Percentiles rank a stretch among this genome's conserved stretches.
Evolutionary conservation across 2,888 invertebrate species (phyloP).

Genomic region (Amphipoea lucens): DNA sequence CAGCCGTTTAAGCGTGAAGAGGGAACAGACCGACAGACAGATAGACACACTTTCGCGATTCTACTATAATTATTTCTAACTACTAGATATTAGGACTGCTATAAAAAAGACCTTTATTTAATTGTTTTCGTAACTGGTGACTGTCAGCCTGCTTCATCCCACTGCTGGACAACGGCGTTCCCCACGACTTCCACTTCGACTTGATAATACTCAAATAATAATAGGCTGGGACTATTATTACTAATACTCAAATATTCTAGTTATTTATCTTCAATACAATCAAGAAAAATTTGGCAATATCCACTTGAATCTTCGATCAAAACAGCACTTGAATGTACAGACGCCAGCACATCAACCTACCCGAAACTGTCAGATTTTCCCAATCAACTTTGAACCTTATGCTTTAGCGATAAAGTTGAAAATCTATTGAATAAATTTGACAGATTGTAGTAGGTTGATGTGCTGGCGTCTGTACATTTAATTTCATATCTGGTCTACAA

Average conservation of each 20-base stretch:
- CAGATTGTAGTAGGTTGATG: too few species aligned
- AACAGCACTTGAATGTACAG: background rate
- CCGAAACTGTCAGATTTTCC: too few species aligned
- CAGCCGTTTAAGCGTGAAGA: too few species aligned
- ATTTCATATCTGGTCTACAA: background rate
- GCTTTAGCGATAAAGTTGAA: too few species aligned
- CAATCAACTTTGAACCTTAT: too few species aligned
- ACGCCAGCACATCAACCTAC: too few species aligned
- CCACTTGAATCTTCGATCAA: background rate
- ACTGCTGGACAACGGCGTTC: background rate
- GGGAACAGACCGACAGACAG: too few species aligned
- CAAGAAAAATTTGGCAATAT: background rate
- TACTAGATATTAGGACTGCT: background rate
- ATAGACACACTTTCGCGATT: background rate
- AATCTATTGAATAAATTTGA: too few species aligned
- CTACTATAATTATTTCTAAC: too few species aligned
- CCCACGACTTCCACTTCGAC: background rate
- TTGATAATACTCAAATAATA: background rate
- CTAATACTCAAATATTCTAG: background rate
- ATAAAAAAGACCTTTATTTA: background rate
- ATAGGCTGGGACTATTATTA: too few species aligned
- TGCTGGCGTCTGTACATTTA: background rate
- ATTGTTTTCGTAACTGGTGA: background rate
- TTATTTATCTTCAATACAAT: background rate
- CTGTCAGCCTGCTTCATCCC: background rate